Evolutionary conservation across 2,113 vertebrate species (phyloP).

Genomic region (zebrafish (Danio rerio)): GRCz12tu NC_133176.1:35110001-35110500

Average conservation of each 20-base stretch:
- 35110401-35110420: neutral
- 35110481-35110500: slow-evolving; percentile 1
- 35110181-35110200: slow-evolving; percentile 78
- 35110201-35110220: slow-evolving; percentile 55
- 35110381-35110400: neutral
- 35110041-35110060: slow-evolving; percentile 37
- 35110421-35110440: neutral
- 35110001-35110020: neutral
- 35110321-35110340: no score
- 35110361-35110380: neutral
- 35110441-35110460: neutral
- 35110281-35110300: neutral
- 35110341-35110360: no score
- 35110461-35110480: neutral
- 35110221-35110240: neutral
- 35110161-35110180: slow-evolving; percentile 81
- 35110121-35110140: slow-evolving; percentile 78
- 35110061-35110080: slow-evolving; percentile 62
- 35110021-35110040: neutral
- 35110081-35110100: slow-evolving; percentile 81
- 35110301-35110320: no score
- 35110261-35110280: neutral
- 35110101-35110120: slow-evolving; percentile 79
- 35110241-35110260: neutral
- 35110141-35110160: slow-evolving; percentile 76